A percentile compares a stretch with the other conserved stretches of the same genome.
These are phyloP conservation scores for Pantherophis guttatus DNA, from an alignment of 2,113 vertebrate species.

Conservation along the genomic window DNA sequence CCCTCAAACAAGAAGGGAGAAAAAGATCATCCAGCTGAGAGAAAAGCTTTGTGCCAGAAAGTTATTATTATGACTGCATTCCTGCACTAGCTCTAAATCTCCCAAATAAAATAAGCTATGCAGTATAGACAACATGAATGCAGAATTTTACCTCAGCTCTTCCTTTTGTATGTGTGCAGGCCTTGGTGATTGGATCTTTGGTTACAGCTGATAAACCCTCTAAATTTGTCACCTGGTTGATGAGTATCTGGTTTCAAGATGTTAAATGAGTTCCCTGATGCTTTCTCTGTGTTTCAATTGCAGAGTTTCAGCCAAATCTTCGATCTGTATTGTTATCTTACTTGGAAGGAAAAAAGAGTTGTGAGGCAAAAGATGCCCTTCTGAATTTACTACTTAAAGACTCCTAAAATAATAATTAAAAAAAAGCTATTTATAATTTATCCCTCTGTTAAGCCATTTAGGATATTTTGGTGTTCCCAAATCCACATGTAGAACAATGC, in stretches of 20 bases:
- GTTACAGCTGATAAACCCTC: neutral
- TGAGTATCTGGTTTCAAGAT: slow-evolving; percentile 32
- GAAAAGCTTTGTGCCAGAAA: neutral
- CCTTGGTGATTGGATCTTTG: neutral
- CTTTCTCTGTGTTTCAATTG: neutral
- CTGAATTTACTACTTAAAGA: slow-evolving; percentile 2
- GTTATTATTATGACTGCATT: neutral
- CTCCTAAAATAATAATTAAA: slow-evolving; percentile 26
- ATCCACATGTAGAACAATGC: neutral
- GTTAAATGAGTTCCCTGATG: slow-evolving; percentile 37
- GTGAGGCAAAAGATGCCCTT: slow-evolving; percentile 21
- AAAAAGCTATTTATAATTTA: slow-evolving; percentile 46
- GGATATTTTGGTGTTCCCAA: neutral
- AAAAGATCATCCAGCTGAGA: too few species aligned
- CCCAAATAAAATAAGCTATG: neutral
- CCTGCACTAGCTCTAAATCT: neutral
- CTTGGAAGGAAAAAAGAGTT: slow-evolving; percentile 3
- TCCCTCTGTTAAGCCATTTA: neutral
- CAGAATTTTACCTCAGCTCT: rapidly evolving
- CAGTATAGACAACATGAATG: neutral
- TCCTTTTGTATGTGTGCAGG: neutral
- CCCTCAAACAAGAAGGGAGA: neutral
- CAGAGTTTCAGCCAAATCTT: slow-evolving; percentile 30
- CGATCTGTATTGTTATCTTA: slow-evolving; percentile 32
- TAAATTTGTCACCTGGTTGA: slow-evolving; percentile 34